Base-by-base conservation (phyloP, 2,797 vertebrate genomes). In the Crenuchus spilurus region DNA sequence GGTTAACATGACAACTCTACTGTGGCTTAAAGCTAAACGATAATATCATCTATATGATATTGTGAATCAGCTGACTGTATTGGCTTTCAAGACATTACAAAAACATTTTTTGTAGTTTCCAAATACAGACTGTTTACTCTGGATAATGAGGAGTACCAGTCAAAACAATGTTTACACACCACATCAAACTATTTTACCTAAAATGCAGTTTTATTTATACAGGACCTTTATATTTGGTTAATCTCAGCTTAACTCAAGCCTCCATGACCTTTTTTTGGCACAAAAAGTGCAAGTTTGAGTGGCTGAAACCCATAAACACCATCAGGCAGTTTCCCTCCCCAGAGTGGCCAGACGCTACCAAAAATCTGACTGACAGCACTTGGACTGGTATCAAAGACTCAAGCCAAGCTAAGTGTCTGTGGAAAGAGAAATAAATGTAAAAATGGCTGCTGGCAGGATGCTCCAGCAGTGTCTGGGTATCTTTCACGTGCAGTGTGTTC, bases 291-390 rank as follows among this genome's bases (percentile, higher is more conserved):
- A 73, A 64, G 54, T 78, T 46, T 63, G 41, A 69, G 62, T 49
- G 13, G 65, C 48, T 39, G 62, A 72, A 72, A 52, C 51, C 52
- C 20, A 39, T 26, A 63, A 33, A 31, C 65, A 57, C 61, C 49
- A 60, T 22, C 48, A 74, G 52, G 57, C 86, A 83, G 87, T 87
- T 90, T 89, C 90, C 88, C 85, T 86, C 86, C 86, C 84, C 79
- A 88, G 84, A 84, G 88, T 87, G 88, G 85, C 87, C 85, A 86
- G 88, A 84, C 87, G 86, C 83, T 88, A 88, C 84, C 85, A 84
- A 77, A 85, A 82, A 84, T 84, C 86, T 90, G 88, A 91, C 82
- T 92, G 91, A 92, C 90, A 88, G 87, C 72, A 82, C 87, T 88
- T 92, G 91, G 91, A 92, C 86, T 83, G 74, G 81, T 78, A 82